Base-by-base conservation (phyloP, 2,888 invertebrate species). In the Hirtodrosophila histrioides region DNA sequence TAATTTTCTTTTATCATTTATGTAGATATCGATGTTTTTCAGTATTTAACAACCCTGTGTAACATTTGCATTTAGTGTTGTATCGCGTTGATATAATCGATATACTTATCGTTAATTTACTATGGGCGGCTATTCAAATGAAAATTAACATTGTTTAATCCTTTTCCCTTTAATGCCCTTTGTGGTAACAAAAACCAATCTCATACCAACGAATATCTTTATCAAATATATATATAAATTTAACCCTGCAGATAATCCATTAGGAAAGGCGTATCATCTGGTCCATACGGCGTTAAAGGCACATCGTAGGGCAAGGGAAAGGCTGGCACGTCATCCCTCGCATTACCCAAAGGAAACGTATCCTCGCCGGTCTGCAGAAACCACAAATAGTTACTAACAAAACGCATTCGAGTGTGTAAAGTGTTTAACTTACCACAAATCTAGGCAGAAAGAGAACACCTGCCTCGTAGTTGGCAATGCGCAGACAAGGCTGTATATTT, bases 371-470 rank as follows among this genome's bases (percentile, higher is more conserved):
- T 94, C 95, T 95, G 91, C 7, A 90, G 65, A 53, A 63, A 67
- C 23, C 8, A 45, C 0, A 46, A 31, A 27, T 31, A 23, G 1
- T 10, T 11, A 39, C 0, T 24, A n/a, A 35, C 8, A 17, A n/a
- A 24, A n/a, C 10, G n/a, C 40, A 12, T 23, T 6, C 3, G 10
- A 23, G 12, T 8, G 9, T 31, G 7, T 31, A 1, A 31, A 31
- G 7, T 4, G 8, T 50, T 10, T 0, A 8, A 68, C 95, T 94
- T 90, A 97, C 97, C 90, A 98, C 93, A 90, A 95, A 94, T 86
- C 93, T 93, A 0, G 99, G 98, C 41, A 98, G 82, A 82, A 98
- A 96, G 44, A 99, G 89, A 0, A 99, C 97, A 0, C 99, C 99
- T 0, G 95, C 95, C 92, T 99, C 99, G 89, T 97, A 98, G 41